Percentiles rank a stretch among this genome's conserved stretches.
Evolutionary conservation across 2,113 vertebrate species (phyloP).

Genomic region (Onychostruthus taczanowskii): DNA sequence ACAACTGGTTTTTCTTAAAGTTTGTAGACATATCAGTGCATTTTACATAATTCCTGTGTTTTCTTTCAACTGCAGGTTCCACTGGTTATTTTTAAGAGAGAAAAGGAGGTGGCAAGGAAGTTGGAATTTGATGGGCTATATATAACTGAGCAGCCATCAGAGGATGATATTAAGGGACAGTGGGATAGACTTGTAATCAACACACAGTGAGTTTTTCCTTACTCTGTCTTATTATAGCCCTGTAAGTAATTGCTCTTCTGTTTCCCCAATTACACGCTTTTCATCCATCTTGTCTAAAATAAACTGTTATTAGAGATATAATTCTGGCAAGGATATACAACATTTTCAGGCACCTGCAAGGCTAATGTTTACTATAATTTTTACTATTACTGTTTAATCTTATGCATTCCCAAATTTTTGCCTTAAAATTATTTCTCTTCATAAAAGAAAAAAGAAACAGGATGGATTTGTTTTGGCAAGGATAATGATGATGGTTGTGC

Average conservation of each 20-base stretch:
- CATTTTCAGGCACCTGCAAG: neutral
- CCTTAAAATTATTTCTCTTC: neutral
- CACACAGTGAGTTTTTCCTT: slow-evolving; percentile 87
- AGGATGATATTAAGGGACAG: slow-evolving; percentile 97
- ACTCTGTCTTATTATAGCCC: neutral
- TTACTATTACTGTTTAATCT: neutral
- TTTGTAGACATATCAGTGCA: neutral
- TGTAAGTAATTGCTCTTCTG: neutral
- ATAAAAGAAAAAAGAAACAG: neutral
- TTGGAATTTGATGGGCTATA: slow-evolving; percentile 96
- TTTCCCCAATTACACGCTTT: neutral
- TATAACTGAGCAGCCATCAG: slow-evolving; percentile 95
- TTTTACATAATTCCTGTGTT: slow-evolving; percentile 1
- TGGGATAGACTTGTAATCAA: slow-evolving; percentile 98
- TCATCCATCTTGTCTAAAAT: neutral
- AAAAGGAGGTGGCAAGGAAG: slow-evolving; percentile 96
- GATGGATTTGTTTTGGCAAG: neutral
- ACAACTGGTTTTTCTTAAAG: neutral
- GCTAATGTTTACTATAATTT: neutral
- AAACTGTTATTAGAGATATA: neutral
- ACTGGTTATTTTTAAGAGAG: slow-evolving; percentile 94
- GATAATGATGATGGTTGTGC: neutral
- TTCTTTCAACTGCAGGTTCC: slow-evolving; percentile 79
- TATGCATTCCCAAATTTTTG: neutral
- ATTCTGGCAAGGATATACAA: neutral